Evolutionary conservation across 2,113 vertebrate genomes (phyloP).

Genomic region (Oncorhynchus tshawytscha): DNA sequence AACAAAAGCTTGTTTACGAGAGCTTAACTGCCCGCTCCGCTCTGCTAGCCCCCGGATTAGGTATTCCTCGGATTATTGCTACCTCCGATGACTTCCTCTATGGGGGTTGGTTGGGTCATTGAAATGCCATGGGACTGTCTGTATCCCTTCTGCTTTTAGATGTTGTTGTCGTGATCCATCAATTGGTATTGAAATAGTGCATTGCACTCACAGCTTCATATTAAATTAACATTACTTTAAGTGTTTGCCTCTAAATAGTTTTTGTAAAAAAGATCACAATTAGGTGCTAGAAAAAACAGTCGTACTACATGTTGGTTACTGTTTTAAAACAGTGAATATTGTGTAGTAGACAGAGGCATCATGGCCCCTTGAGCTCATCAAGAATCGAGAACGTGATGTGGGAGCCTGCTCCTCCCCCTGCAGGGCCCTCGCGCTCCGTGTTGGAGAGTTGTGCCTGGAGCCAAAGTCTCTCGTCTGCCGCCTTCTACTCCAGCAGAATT

Average conservation of each 20-base stretch:
- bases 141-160: too few relatives aligned
- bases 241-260: too few relatives aligned
- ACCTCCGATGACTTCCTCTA: conserved; percentile 46
- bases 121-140: too few relatives aligned
- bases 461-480: conserved; percentile 37
- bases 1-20: conserved; percentile 49
- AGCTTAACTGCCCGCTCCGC: conserved; percentile 32
- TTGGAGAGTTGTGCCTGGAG: conserved; percentile 28
- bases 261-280: too few relatives aligned
- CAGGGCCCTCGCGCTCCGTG: conserved; percentile 4
- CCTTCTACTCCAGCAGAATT: conserved; percentile 51
- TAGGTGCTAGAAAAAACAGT: too few relatives aligned
- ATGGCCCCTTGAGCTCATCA: not conserved
- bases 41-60: conserved; percentile 42
- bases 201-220: too few relatives aligned
- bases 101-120: conserved; percentile 4
- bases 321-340: too few relatives aligned
- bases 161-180: too few relatives aligned
- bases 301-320: too few relatives aligned
- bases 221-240: too few relatives aligned
- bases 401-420: not conserved
- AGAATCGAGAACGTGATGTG: not conserved
- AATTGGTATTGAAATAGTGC: too few relatives aligned
- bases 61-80: conserved; percentile 45
- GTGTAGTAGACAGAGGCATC: too few relatives aligned